Evolutionary conservation across 2,888 invertebrate species (phyloP).

Genomic region (Melanostoma mellinum): DNA sequence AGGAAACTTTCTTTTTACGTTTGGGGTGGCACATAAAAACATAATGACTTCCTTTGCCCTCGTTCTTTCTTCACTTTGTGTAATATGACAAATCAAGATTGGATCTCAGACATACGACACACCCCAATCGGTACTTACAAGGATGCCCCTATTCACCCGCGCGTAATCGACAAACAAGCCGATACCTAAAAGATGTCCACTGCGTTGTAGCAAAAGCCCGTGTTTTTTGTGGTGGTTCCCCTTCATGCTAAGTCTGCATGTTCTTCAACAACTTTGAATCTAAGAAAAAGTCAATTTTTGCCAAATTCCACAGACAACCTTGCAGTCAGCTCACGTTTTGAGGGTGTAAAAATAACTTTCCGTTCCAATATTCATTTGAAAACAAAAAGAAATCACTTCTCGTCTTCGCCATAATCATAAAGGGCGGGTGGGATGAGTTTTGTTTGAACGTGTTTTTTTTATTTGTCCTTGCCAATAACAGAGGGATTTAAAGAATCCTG

Average conservation of each 20-base stretch:
- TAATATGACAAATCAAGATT: no score
- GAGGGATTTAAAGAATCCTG: conserved; percentile 26
- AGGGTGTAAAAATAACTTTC: conserved; percentile 37
- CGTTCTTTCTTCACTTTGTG: no score
- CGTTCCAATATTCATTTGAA: neutral
- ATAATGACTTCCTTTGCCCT: no score
- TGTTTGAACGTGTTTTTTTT: neutral
- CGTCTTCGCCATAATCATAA: conserved; percentile 12
- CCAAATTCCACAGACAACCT: conserved; percentile 16
- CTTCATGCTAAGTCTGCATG: neutral
- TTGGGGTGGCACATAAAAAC: no score
- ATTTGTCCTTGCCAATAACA: neutral
- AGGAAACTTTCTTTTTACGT: no score
- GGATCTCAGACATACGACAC: no score
- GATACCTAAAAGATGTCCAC: no score
- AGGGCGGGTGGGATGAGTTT: neutral
- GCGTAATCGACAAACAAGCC: no score
- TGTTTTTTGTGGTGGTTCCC: neutral
- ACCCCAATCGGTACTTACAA: no score
- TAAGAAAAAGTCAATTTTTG: neutral
- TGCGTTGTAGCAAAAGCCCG: no score
- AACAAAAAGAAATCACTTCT: conserved; percentile 21
- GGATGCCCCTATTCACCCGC: no score
- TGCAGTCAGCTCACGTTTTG: conserved; percentile 47
- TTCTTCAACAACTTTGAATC: neutral